Evolutionary conservation across 2,888 invertebrate species (phyloP).

Genomic region (Drosophila hawaiiensis): DNA sequence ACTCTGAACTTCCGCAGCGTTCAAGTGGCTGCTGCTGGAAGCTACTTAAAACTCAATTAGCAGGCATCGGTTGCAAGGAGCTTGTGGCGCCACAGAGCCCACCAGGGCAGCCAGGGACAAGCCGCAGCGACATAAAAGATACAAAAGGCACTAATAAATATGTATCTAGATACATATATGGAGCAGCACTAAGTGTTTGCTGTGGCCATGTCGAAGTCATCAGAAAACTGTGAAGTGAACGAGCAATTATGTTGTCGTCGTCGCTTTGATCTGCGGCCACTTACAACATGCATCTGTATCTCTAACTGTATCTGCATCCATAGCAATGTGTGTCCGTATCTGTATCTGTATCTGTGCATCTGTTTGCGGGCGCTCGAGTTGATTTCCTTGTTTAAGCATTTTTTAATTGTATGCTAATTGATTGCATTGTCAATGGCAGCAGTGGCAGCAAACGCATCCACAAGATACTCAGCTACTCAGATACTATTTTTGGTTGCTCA

Average conservation of each 20-base stretch:
- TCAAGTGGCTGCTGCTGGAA: conserved; percentile 68
- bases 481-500: conserved; percentile 43
- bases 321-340: background rate
- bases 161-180: conserved; percentile 24
- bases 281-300: conserved; percentile 45
- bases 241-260: conserved; percentile 80
- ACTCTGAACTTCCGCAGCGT: conserved; percentile 56
- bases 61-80: conserved; percentile 39
- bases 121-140: conserved; percentile 56
- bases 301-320: conserved; percentile 12
- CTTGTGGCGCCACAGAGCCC: conserved; percentile 61
- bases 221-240: conserved; percentile 81
- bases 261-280: conserved; percentile 80
- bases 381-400: conserved; percentile 75
- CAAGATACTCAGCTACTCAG: conserved; percentile 25
- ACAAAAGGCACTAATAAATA: conserved; percentile 32
- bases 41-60: conserved; percentile 79
- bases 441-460: conserved; percentile 19
- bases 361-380: conserved; percentile 47
- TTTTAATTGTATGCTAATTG: conserved; percentile 81
- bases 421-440: conserved; percentile 66
- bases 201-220: conserved; percentile 56
- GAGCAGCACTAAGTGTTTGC: conserved; percentile 56
- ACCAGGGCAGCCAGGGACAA: conserved; percentile 47
- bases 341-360: conserved; percentile 15